Percentiles rank a stretch among this genome's conserved stretches.
These are phyloP conservation scores for Grammomys surdaster DNA, from an alignment of 2,113 vertebrate genomes.

Conservation along the genomic window DNA sequence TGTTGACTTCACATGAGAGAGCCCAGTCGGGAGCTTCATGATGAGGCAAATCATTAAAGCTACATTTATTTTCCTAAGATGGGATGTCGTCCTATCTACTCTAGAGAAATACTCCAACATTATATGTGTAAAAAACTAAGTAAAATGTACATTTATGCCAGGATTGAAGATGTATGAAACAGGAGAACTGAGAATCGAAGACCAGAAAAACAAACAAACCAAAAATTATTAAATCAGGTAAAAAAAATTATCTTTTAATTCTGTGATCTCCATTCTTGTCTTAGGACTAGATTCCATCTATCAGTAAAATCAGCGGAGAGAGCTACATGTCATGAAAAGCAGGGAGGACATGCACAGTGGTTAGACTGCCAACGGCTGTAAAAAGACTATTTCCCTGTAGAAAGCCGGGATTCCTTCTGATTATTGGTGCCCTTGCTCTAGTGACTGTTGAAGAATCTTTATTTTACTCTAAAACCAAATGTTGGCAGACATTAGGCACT, in stretches of 20 bases:
- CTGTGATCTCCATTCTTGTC: neutral
- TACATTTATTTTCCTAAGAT: neutral
- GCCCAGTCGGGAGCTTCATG: neutral
- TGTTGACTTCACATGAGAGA: neutral
- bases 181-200: neutral
- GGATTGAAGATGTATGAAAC: neutral
- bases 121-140: neutral
- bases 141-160: neutral
- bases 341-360: neutral
- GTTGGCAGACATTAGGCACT: neutral
- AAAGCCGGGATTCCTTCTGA: neutral
- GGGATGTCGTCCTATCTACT: neutral
- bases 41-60: neutral
- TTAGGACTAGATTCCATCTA: neutral
- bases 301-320: neutral
- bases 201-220: neutral
- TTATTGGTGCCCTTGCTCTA: neutral
- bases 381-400: neutral
- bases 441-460: neutral
- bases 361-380: neutral
- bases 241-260: slow-evolving; percentile 10
- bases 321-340: neutral
- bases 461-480: slow-evolving; percentile 47
- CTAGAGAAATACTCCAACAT: neutral
- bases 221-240: neutral